Base-by-base conservation (phyloP, 2,113 vertebrate genomes). In the Psilopsiagon aurifrons region DNA sequence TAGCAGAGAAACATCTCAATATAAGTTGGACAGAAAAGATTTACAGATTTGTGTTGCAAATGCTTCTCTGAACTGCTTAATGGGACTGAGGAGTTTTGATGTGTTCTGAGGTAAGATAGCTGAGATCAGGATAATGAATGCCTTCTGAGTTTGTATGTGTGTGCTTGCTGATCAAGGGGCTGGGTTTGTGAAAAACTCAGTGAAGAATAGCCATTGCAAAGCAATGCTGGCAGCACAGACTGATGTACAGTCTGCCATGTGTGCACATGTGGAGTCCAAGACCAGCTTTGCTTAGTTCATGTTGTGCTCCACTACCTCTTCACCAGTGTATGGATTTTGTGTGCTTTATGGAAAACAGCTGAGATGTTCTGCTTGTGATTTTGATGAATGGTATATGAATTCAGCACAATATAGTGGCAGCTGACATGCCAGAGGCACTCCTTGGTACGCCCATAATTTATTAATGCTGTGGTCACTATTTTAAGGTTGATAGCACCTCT, bases 161-260 rank as follows among this genome's bases (percentile, higher is more conserved):
- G 10, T 64, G 18, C 66, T 59, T 73, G 51, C 9, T 88, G 43
- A 59, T 47, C 3, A 24, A 70, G 14, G 9, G 27, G 4, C 4
- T 43, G 43, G 23, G 39, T n/a, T 41, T 35, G 39, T 18, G 66
- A n/a, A 60, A 71, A 43, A 8, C 13, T 39, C 11, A 27, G 7
- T 22, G 31, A 64, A 68, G 29, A 82, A 59, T 3, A 68, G 27
- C 27, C 54, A 64, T 23, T 22, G 19, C 31, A 51, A 63, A 66
- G 8, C 8, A 31, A 78, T 7, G 17, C 29, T 47, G 44, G 24
- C 47, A 89, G 77, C 44, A 85, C 23, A 41, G 66, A 54, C 41
- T 7, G 4, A 7, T 1, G 20, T 29, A 75, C 7, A 88, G 35
- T 18, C 39, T 12, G 3, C 18, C 8, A 3, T 2, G 1, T 3